A percentile compares a stretch with the other conserved stretches of the same genome.
Conservation (phyloP, 2,888 invertebrate species). For the Drosophila neonasuta region DNA sequence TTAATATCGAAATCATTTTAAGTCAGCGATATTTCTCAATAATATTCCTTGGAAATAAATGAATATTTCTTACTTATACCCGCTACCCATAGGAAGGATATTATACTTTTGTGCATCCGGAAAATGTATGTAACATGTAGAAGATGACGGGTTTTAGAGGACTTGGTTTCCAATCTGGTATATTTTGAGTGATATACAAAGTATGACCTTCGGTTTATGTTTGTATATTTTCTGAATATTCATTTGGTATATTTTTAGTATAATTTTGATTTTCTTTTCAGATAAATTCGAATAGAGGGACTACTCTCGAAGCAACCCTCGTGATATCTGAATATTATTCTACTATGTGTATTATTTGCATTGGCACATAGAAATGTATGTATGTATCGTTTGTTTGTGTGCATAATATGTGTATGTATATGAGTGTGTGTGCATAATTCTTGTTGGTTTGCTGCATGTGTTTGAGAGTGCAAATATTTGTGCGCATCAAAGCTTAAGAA, state of each 20-base stretch:
- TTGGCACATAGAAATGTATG: conserved; percentile 1
- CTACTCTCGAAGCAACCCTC: conserved; percentile 27
- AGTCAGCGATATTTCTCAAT: no score
- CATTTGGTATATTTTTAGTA: not conserved
- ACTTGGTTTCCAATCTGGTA: no score
- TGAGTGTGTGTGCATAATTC: conserved; percentile 33
- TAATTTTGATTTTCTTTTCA: no score
- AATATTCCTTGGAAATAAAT: no score
- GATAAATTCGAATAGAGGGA: not conserved
- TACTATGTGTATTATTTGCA: conserved; percentile 17
- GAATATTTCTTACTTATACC: no score
- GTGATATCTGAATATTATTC: conserved; percentile 29
- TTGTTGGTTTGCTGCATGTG: conserved; percentile 50
- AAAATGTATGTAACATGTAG: no score
- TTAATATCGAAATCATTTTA: no score
- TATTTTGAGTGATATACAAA: no score
- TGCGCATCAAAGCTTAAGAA: conserved; percentile 61
- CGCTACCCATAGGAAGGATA: no score
- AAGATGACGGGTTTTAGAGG: no score
- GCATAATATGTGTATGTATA: not conserved
- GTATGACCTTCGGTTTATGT: no score
- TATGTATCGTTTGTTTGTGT: not conserved
- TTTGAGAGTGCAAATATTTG: conserved; percentile 66
- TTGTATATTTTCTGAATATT: not conserved
- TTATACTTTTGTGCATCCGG: no score